Percentiles rank a stretch among this genome's conserved stretches.
These are phyloP conservation scores for Lasioglossum oenotherae DNA, from an alignment of 2,888 invertebrate genomes.

Conservation along the genomic window DNA sequence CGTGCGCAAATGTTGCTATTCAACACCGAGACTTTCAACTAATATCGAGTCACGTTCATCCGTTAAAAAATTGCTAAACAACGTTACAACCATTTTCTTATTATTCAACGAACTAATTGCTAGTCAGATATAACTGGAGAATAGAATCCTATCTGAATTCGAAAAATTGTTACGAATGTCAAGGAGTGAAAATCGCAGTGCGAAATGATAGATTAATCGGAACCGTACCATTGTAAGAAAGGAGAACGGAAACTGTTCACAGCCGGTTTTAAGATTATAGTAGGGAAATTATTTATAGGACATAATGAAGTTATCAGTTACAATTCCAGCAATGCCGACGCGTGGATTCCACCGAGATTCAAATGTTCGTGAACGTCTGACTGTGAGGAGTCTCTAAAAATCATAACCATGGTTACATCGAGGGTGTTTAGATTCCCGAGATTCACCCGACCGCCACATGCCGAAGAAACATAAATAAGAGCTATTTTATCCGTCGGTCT, in stretches of 20 bases:
- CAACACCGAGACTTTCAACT: background rate
- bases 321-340: background rate
- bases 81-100: background rate
- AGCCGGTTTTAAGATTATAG: background rate
- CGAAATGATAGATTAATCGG: background rate
- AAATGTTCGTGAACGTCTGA: background rate
- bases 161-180: background rate
- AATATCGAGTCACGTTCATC: background rate
- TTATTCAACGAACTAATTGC: background rate
- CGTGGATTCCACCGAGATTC: background rate
- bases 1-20: background rate
- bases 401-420: background rate
- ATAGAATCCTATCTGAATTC: background rate
- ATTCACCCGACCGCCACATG: background rate
- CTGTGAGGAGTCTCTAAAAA: background rate
- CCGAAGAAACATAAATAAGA: constrained; percentile 7
- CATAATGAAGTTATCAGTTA: background rate
- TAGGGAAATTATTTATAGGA: background rate
- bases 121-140: background rate
- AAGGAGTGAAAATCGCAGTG: background rate
- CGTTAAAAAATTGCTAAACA: background rate
- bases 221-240: background rate
- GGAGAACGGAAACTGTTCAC: background rate
- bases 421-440: background rate
- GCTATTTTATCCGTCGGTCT: constrained; percentile 2